Conservation (phyloP, 2,888 invertebrate species). For the Amphimallon solstitiale region DNA sequence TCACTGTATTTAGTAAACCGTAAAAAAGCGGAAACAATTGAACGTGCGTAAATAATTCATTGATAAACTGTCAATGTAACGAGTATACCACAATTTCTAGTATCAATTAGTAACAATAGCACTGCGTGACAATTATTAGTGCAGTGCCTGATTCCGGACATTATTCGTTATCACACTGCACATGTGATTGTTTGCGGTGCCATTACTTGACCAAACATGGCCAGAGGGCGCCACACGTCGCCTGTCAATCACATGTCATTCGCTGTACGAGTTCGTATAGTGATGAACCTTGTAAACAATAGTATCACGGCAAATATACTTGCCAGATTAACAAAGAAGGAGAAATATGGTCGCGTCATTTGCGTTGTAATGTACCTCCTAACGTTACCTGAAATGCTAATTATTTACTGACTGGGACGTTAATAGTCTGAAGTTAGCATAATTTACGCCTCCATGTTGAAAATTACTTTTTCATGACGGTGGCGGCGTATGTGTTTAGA, state of each 20-base stretch:
- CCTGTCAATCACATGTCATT: slow-evolving; percentile 57
- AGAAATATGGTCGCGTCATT: slow-evolving; percentile 16
- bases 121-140: slow-evolving; percentile 35
- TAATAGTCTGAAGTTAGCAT: no score
- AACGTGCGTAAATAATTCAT: slow-evolving; percentile 23
- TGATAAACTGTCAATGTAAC: slow-evolving; percentile 9
- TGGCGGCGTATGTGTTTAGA: no score
- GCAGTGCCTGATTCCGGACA: slow-evolving; percentile 31
- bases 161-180: slow-evolving; percentile 40
- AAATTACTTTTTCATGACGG: no score
- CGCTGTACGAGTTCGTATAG: slow-evolving; percentile 24
- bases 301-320: slow-evolving; percentile 18
- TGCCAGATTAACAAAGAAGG: slow-evolving; percentile 16
- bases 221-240: slow-evolving; percentile 55
- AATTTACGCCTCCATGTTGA: no score
- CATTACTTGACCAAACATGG: slow-evolving; percentile 60
- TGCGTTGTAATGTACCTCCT: slow-evolving; percentile 20
- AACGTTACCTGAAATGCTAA: slow-evolving; percentile 21
- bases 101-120: slow-evolving; percentile 28
- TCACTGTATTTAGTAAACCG: neutral
- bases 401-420: neutral
- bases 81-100: slow-evolving; percentile 28
- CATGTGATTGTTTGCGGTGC: slow-evolving; percentile 57
- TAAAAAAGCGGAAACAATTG: slow-evolving; percentile 13
- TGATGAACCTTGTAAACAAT: slow-evolving; percentile 21